phyloP scores from a whole-genome alignment of 64 coral and sea anemone species.

The Montipora sp. region DNA sequence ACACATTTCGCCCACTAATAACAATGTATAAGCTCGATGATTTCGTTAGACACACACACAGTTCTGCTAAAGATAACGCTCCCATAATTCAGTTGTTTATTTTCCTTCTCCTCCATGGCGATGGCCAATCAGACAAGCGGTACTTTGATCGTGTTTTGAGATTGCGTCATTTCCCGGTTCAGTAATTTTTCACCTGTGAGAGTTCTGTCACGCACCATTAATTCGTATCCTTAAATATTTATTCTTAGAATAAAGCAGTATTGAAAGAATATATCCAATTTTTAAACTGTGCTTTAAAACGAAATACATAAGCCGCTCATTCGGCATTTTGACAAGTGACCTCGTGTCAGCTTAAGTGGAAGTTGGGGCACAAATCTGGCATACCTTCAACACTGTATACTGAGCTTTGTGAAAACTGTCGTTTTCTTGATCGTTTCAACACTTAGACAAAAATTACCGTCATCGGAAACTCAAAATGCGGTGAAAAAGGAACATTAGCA shows the following conservation, averaged over 20 bases:
- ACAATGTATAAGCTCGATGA: not conserved
- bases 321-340: too few species aligned
- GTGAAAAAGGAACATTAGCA: not conserved
- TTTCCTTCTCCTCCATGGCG: conserved; percentile 76
- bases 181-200: not conserved
- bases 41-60: not conserved
- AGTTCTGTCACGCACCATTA: not conserved
- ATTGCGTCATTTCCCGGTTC: not conserved
- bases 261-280: not conserved
- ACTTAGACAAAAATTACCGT: too few species aligned
- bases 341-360: too few species aligned
- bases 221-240: not conserved
- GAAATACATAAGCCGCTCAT: too few species aligned
- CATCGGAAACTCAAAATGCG: too few species aligned
- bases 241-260: not conserved
- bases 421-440: too few species aligned
- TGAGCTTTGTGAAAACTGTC: too few species aligned
- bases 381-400: too few species aligned
- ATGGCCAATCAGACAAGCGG: conserved; percentile 79
- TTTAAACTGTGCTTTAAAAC: not conserved
- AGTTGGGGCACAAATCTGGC: too few species aligned
- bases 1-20: not conserved
- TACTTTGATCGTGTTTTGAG: not conserved
- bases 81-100: conserved; percentile 69
- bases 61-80: conserved; percentile 28